Base-by-base conservation (phyloP, 2,797 vertebrate genomes). In the Sebastes matsubarae region DNA sequence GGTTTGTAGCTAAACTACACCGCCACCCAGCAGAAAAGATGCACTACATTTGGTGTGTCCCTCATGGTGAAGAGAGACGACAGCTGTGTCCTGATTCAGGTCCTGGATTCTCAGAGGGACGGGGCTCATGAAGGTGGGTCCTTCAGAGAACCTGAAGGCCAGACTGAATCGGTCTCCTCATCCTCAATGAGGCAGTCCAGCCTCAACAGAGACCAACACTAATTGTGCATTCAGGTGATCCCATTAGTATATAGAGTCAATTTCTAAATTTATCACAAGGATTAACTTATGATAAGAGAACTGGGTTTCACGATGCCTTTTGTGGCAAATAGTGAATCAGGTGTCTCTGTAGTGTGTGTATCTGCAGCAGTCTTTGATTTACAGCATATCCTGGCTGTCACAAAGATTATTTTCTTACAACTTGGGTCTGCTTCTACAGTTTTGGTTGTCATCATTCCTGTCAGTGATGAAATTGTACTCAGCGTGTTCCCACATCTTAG, bases 61-160 rank as follows among this genome's bases (percentile, higher is more conserved):
- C 18, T 11, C n/a, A 25, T 32, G 18, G 67, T 52, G 54, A 12
- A 8, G 24, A 65, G 59, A 29, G 54, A 75, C 54, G 38, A 27
- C 71, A 75, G 76, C 76, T 79, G 76, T 46, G 66, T 75, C 76
- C 71, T 42, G 52, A 6, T 83, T 83, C 38, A 65, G 13, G n/a
- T 27, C n/a, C 59, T 5, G 60, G 60, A 61, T n/a, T n/a, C 60
- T 34, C 60, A 63, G 59, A 60, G 59, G 59, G 18, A 60, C 18
- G 9, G 16, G 9, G 27, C 58, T 60, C 18, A 60, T 2, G 52
- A 57, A 30, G 66, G 36, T 18, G 22, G 50, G 36, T 16, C 29
- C 70, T 36, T 64, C 52, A 59, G 66, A 42, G 58, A 30, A 67
- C n/a, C 61, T 18, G 38, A 67, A 60, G 54, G 38, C 61, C 54